Evolutionary conservation across 2,888 invertebrate species (phyloP), one percentile per base, ranked within the genome.

Genomic region (Hecatera dysodea): DNA sequence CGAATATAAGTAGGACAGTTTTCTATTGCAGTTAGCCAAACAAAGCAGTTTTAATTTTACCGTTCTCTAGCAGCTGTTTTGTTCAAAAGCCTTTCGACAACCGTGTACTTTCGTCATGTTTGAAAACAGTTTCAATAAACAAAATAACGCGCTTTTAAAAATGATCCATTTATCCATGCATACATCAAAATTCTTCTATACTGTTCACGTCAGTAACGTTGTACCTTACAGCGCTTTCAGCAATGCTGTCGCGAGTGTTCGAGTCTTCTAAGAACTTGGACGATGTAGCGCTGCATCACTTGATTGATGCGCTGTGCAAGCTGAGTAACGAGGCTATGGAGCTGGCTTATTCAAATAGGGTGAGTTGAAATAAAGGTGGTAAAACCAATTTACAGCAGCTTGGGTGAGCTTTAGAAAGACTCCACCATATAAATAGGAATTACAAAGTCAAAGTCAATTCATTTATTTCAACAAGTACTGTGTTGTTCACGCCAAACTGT

Each of bases 261-360:
- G 99, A 99, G 94, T 98, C 99, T 44, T 99, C 99, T 78, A 98
- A 98, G 94, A 98, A 98, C 92, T 96, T 99, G 81, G 98, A 99
- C 91, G 99, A 99, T 90, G 98, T 98, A 4, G 99, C 99, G 2
- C 94, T 99, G 7, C 99, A 99, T 93, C 99, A 99, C 92, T 96
- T 99, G 46, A 99, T 99, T 66, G 99, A 99, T 91, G 99, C 99
- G 0, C 96, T 99, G 1, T 99, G 99, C 90, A 99, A 99, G 93
- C 96, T 99, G 27, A 99, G 99, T 1, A 98, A 98, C 78, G 99
- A 99, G 92, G 99, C 99, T 33, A 99, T 99, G 99, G 99, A 99
- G 88, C 94, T 99, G 70, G 99, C 99, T 0, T 99, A 99, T 93
- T 98, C 98, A 15, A 99, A 99, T 92, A 97, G 99, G 91, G 98